These are phyloP conservation scores for Lemur catta DNA, from an alignment of 2,797 vertebrate genomes.

Conservation along the genomic window DNA sequence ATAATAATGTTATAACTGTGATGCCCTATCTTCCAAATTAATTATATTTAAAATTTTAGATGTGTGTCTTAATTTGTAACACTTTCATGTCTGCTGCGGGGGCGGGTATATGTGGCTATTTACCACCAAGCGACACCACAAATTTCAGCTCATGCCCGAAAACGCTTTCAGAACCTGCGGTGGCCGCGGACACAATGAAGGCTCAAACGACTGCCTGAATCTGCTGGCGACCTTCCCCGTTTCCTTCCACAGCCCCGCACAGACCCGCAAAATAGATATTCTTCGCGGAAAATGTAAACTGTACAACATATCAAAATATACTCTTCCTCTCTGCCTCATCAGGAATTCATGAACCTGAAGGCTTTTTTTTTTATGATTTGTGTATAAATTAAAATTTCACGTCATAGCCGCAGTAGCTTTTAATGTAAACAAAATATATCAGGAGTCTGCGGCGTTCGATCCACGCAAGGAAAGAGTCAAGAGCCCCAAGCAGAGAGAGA, in stretches of 20 bases:
- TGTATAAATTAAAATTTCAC: conserved; percentile 85
- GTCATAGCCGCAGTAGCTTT: conserved; percentile 77
- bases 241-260: conserved; percentile 40
- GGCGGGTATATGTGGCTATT: conserved; percentile 16
- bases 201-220: conserved; percentile 37
- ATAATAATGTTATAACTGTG: conserved; percentile 52
- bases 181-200: conserved; percentile 51
- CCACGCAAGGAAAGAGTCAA: conserved; percentile 31
- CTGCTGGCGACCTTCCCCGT: conserved; percentile 38
- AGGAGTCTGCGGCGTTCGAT: conserved; percentile 54
- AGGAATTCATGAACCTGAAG: conserved; percentile 84
- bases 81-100: conserved; percentile 50
- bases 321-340: conserved; percentile 77
- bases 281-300: conserved; percentile 75
- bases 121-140: conserved; percentile 56
- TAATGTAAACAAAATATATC: conserved; percentile 79
- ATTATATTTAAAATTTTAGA: conserved; percentile 71
- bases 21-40: conserved; percentile 62
- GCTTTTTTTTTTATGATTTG: conserved; percentile 77
- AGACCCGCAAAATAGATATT: conserved; percentile 61
- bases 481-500: conserved; percentile 49
- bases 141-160: conserved; percentile 37
- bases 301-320: conserved; percentile 77
- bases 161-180: conserved; percentile 57
- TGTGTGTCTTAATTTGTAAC: conserved; percentile 63